Evolutionary conservation across 2,797 vertebrate genomes (phyloP).

Genomic region (Siniperca obscura): DNA sequence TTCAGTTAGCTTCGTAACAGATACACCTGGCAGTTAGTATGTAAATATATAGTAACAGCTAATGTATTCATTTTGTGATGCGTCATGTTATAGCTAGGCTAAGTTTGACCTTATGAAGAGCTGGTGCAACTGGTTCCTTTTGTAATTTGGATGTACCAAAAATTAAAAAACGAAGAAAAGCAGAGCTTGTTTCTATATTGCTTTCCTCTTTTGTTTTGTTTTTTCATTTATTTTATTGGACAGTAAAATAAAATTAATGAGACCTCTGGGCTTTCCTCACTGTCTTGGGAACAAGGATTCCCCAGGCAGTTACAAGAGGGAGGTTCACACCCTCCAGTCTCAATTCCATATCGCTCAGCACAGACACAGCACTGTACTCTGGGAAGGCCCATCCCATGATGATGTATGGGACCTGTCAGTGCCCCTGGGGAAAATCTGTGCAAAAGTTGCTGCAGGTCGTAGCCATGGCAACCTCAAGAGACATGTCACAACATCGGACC

Average conservation of each 20-base stretch:
- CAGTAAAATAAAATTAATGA: conserved; percentile 36
- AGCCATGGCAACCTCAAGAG: conserved; percentile 66
- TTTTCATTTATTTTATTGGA: conserved; percentile 22
- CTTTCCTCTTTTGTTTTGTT: not conserved
- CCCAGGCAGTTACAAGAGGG: conserved; percentile 32
- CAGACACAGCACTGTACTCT: conserved; percentile 63
- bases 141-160: not conserved
- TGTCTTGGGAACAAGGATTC: conserved; percentile 49
- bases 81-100: not conserved
- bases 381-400: conserved; percentile 62
- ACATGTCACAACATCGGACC: conserved; percentile 74
- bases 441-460: conserved; percentile 68
- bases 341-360: conserved; percentile 69
- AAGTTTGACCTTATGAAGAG: not conserved
- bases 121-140: not conserved
- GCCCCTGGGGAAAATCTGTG: conserved; percentile 64
- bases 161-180: not conserved
- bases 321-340: conserved; percentile 43
- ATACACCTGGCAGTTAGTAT: not conserved
- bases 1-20: too few species aligned
- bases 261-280: conserved; percentile 23
- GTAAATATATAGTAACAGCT: not conserved
- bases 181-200: not conserved
- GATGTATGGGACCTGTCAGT: conserved; percentile 79
- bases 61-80: not conserved